A percentile compares a stretch with the other conserved stretches of the same genome.
phyloP scores from a whole-genome alignment of 2,113 vertebrate genomes.

The Strigops habroptila region DNA sequence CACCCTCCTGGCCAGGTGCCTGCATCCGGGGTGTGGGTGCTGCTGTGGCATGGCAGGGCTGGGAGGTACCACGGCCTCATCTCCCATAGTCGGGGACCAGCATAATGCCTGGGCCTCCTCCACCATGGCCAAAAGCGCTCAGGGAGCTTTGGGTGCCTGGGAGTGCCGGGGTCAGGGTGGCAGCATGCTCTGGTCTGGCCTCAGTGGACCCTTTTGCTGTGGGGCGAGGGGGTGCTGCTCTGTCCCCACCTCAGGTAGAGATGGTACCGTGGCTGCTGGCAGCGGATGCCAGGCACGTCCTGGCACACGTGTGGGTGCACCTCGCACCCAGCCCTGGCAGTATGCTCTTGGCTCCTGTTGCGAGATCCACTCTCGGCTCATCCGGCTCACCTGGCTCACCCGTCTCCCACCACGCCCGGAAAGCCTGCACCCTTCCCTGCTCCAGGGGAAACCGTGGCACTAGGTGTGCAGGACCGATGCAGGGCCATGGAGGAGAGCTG shows the following conservation, averaged over 20 bases:
- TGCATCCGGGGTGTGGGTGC: background rate
- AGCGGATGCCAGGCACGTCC: background rate
- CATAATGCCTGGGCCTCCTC: background rate
- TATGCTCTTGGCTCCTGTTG: background rate
- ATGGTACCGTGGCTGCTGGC: background rate
- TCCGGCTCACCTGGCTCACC: background rate
- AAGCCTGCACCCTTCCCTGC: background rate
- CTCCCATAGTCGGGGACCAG: background rate
- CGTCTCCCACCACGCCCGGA: background rate
- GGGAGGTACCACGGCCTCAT: rapidly evolving
- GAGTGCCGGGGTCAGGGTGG: too few species aligned
- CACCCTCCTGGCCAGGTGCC: conserved; percentile 17
- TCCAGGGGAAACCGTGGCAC: background rate
- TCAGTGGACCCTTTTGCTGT: rapidly evolving
- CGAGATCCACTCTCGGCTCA: background rate
- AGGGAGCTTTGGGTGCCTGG: rapidly evolving
- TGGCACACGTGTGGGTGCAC: background rate
- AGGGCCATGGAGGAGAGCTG: background rate
- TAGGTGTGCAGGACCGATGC: background rate
- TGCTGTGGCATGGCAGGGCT: rapidly evolving
- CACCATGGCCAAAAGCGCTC: rapidly evolving
- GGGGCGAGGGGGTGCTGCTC: background rate
- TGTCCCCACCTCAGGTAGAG: rapidly evolving
- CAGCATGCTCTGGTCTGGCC: background rate
- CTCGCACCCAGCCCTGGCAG: background rate